Conservation (phyloP, 1,140 invertebrate species). For the Drosophila ironensis region DNA sequence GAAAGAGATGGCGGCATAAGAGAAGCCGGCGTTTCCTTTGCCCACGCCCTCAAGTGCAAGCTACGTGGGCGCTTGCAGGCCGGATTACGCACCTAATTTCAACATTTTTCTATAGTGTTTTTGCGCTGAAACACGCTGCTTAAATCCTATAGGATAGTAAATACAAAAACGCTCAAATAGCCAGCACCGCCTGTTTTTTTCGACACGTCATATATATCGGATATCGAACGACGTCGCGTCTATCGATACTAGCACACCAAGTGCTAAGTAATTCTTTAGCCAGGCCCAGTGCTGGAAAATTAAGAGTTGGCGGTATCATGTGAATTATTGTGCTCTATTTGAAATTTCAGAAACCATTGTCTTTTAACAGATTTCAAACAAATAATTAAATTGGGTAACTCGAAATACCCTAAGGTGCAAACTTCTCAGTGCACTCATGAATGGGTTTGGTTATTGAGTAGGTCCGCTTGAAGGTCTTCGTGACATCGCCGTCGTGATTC, state of each 20-base stretch:
- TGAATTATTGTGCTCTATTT: too few species aligned
- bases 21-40: constrained; percentile 52
- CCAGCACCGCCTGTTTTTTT: constrained; percentile 62
- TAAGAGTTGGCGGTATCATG: too few species aligned
- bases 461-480: constrained; percentile 60
- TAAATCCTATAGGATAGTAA: constrained; percentile 66
- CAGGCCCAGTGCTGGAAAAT: not conserved
- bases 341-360: not conserved
- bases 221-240: not conserved
- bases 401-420: constrained; percentile 30
- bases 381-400: not conserved
- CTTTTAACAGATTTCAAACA: too few species aligned
- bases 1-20: constrained; percentile 36
- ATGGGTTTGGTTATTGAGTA: constrained; percentile 66
- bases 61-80: too few species aligned
- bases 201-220: constrained; percentile 18
- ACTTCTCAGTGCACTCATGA: constrained; percentile 65
- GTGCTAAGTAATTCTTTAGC: too few species aligned
- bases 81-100: constrained; percentile 52
- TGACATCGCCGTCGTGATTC: constrained; percentile 67
- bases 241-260: too few species aligned
- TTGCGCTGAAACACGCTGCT: constrained; percentile 54
- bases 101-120: constrained; percentile 61
- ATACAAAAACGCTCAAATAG: constrained; percentile 43
- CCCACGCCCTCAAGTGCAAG: not conserved